phyloP scores from a whole-genome alignment of 2,888 invertebrate species.

The Polydrusus tereticollis region DNA sequence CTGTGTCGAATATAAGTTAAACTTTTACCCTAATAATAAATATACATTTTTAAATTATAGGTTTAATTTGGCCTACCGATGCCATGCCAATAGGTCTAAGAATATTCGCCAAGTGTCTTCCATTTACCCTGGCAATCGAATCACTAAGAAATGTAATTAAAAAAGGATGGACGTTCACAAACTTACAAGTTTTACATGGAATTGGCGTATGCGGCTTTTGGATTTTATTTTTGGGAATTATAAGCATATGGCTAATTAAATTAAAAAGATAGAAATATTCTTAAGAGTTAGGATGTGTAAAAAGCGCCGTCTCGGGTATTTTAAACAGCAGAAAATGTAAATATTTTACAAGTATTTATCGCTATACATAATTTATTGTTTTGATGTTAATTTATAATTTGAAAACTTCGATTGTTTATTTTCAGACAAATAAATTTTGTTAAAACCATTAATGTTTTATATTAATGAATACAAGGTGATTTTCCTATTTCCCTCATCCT shows the following conservation, averaged over 20 bases:
- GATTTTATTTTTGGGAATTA: slow-evolving; percentile 63
- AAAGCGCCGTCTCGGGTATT: background rate
- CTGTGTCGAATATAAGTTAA: too few species aligned
- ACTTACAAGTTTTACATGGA: slow-evolving; percentile 80
- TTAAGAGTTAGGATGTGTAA: background rate
- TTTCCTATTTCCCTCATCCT: background rate
- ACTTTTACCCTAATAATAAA: background rate
- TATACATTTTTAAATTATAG: slow-evolving; percentile 62
- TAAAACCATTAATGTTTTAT: background rate
- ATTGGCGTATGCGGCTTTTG: slow-evolving; percentile 77
- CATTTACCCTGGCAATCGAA: slow-evolving; percentile 84
- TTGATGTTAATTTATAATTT: background rate
- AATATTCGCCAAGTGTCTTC: slow-evolving; percentile 66
- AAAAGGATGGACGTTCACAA: slow-evolving; percentile 78
- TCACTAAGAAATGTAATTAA: slow-evolving; percentile 82
- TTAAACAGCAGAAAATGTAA: background rate
- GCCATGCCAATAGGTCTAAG: slow-evolving; percentile 71
- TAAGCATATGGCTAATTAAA: slow-evolving; percentile 60
- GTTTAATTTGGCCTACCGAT: slow-evolving; percentile 79
- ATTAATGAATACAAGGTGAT: background rate
- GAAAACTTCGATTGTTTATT: too few species aligned
- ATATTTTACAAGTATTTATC: background rate
- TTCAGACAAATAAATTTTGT: too few species aligned
- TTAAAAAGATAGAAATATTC: slow-evolving; percentile 52
- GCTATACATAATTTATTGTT: background rate